A percentile compares a stretch with the other conserved stretches of the same genome.
Evolutionary conservation across 2,797 vertebrate species (phyloP).

Genomic region (Rhynchonycteris naso): DNA sequence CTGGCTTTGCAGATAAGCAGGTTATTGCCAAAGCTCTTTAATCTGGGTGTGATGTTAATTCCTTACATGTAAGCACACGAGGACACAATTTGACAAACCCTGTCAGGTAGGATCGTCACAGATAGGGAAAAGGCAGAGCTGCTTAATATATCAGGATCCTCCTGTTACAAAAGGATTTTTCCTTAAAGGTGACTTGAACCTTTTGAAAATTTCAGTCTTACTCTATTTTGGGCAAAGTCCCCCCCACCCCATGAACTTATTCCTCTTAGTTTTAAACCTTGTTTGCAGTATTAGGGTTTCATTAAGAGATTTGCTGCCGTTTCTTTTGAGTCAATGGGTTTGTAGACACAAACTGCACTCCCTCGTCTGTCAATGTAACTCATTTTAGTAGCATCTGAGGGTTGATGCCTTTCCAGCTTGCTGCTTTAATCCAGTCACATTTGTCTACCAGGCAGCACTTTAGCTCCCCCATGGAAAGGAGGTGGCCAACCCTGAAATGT

Average conservation of each 20-base stretch:
- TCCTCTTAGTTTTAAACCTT: conserved; percentile 51
- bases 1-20: conserved; percentile 76
- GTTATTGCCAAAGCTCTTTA: conserved; percentile 83
- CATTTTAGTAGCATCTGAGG: neutral
- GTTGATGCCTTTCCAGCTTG: conserved; percentile 61
- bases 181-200: conserved; percentile 63
- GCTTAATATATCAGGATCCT: conserved; percentile 76
- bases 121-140: conserved; percentile 75
- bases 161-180: conserved; percentile 74
- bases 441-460: conserved; percentile 54
- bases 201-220: conserved; percentile 57
- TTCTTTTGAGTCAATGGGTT: conserved; percentile 59
- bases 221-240: conserved; percentile 50
- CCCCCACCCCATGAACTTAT: neutral
- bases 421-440: conserved; percentile 53
- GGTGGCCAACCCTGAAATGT: conserved; percentile 69
- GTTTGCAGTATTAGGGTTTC: conserved; percentile 61
- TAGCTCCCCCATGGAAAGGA: conserved; percentile 60
- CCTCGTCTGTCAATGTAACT: conserved; percentile 42
- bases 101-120: conserved; percentile 78
- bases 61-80: conserved; percentile 79
- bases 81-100: conserved; percentile 78
- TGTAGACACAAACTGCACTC: conserved; percentile 55
- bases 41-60: conserved; percentile 82
- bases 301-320: conserved; percentile 70